Evolutionary conservation across 2,797 vertebrate genomes (phyloP).

Genomic region (Cephalopachus bancanus): DNA sequence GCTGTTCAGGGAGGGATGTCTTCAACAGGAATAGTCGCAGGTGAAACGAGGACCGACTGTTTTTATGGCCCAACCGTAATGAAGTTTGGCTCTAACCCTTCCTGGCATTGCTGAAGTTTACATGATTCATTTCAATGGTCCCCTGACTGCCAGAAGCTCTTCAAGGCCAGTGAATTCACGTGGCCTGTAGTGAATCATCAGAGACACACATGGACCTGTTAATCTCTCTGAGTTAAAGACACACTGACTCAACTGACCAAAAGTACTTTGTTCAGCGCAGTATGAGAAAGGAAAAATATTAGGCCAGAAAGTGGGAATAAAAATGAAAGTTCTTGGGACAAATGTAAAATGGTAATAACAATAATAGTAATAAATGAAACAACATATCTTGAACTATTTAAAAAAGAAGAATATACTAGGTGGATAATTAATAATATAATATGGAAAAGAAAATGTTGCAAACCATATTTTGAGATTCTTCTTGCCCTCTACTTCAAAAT

Average conservation of each 20-base stretch:
- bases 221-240: constrained; percentile 63
- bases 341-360: background rate
- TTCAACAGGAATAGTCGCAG: constrained; percentile 34
- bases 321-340: constrained; percentile 12
- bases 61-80: background rate
- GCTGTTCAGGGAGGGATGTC: background rate
- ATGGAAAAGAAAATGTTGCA: background rate
- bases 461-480: background rate
- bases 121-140: constrained; percentile 62
- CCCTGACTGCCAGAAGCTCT: constrained; percentile 69
- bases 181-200: constrained; percentile 73
- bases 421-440: background rate
- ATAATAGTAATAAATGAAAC: background rate
- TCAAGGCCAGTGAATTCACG: constrained; percentile 41
- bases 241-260: constrained; percentile 43
- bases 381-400: too few species aligned
- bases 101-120: constrained; percentile 70
- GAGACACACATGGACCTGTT: constrained; percentile 50
- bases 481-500: background rate
- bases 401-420: too few species aligned
- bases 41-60: constrained; percentile 78
- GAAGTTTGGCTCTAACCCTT: constrained; percentile 60
- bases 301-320: background rate
- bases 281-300: background rate
- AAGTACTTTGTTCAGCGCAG: constrained; percentile 22